These are phyloP conservation scores for Channa striata DNA, from an alignment of 2,797 vertebrate genomes.

Conservation along the genomic window DNA sequence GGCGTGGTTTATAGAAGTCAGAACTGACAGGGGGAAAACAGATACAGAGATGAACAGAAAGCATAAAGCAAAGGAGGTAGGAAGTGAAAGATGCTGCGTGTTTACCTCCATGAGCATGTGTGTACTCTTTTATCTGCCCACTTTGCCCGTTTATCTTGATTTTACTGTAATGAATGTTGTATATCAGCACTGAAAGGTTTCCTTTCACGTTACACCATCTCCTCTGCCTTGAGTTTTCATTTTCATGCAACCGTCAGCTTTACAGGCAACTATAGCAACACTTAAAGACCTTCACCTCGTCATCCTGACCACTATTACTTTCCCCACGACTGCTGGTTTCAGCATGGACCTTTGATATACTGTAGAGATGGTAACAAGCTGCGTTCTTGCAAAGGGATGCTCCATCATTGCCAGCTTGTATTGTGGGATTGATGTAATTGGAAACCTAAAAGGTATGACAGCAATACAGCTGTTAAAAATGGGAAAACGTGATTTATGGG, in stretches of 20 bases:
- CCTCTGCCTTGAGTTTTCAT: constrained; percentile 29
- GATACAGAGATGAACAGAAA: constrained; percentile 22
- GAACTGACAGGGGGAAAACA: constrained; percentile 21
- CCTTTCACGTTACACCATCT: constrained; percentile 30
- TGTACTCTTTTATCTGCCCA: not conserved
- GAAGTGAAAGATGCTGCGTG: constrained; percentile 19
- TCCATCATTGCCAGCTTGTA: constrained; percentile 32
- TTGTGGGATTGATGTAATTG: constrained; percentile 9
- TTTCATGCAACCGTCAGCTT: constrained; percentile 34
- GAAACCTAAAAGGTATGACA: constrained; percentile 25
- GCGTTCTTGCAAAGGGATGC: constrained; percentile 38
- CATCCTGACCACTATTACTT: constrained; percentile 36
- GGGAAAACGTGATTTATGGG: constrained; percentile 28
- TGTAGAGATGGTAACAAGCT: constrained; percentile 37
- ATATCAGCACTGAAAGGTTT: constrained; percentile 31
- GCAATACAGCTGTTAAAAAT: constrained; percentile 25
- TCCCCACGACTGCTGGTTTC: constrained; percentile 22
- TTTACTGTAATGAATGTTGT: constrained; percentile 25
- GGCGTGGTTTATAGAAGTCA: constrained; percentile 46
- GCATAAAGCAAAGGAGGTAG: constrained; percentile 2
- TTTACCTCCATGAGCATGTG: not conserved
- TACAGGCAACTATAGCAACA: constrained; percentile 40
- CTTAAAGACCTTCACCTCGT: constrained; percentile 48
- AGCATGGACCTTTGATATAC: constrained; percentile 44
- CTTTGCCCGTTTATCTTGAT: constrained; percentile 15